phyloP scores from a whole-genome alignment of 2,113 vertebrate species.

The Oncorhynchus mykiss region DNA sequence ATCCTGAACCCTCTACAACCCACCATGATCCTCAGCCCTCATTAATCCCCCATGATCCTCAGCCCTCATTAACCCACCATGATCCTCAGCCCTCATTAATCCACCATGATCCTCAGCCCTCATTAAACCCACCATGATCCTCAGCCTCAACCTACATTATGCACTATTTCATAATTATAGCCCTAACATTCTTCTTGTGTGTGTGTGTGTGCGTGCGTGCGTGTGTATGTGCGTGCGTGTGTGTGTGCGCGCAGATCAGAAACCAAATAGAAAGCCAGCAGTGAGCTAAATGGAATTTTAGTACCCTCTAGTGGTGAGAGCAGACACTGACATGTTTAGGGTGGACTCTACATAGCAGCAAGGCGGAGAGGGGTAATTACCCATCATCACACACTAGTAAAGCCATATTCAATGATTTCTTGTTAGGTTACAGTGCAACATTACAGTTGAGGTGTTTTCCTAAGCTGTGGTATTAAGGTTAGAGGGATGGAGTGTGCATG shows the following conservation, averaged over 20 bases:
- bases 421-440: neutral
- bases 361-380: neutral
- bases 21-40: too few species aligned
- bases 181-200: too few species aligned
- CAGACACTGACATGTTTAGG: neutral
- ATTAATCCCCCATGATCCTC: too few species aligned
- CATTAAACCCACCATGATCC: too few species aligned
- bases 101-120: too few species aligned
- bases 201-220: neutral
- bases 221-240: neutral
- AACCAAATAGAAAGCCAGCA: neutral
- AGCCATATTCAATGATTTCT: neutral
- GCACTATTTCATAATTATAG: too few species aligned
- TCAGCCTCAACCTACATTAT: too few species aligned
- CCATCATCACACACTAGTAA: neutral
- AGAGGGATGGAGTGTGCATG: neutral
- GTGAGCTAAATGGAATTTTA: neutral
- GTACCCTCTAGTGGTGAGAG: constrained; percentile 29
- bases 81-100: too few species aligned
- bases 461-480: neutral
- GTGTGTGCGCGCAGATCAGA: neutral
- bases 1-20: too few species aligned
- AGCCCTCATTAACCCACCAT: too few species aligned
- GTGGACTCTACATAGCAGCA: neutral
- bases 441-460: neutral